Percentiles rank a stretch among this genome's conserved stretches.
Conservation (phyloP, 2,797 vertebrate species). For the Sebastes aleutianus region DNA sequence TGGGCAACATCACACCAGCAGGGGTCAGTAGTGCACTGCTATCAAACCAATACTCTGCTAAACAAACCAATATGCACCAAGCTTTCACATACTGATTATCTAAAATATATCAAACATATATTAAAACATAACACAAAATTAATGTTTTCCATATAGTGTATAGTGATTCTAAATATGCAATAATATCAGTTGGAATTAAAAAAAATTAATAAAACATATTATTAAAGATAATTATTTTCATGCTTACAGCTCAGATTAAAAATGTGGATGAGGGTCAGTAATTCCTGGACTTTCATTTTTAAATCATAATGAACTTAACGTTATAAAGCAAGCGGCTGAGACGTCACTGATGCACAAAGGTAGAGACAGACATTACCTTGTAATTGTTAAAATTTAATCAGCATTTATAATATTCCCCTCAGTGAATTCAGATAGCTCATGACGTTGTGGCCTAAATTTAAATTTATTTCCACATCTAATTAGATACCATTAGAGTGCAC, state of each 20-base stretch:
- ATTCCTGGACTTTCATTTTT: conserved; percentile 39
- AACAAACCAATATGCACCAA: conserved; percentile 9
- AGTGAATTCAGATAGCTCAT: conserved; percentile 48
- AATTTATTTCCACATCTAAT: conserved; percentile 46
- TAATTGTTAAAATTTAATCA: conserved; percentile 69
- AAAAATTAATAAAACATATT: background rate
- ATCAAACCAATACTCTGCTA: background rate
- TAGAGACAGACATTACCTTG: conserved; percentile 38
- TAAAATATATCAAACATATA: background rate
- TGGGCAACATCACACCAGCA: conserved; percentile 52
- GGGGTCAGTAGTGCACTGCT: conserved; percentile 76
- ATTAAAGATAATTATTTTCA: conserved; percentile 37
- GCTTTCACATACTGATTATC: conserved; percentile 5
- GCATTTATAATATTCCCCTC: conserved; percentile 56
- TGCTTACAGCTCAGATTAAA: conserved; percentile 33
- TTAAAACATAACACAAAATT: background rate
- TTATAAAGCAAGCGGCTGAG: conserved; percentile 18
- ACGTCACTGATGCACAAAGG: conserved; percentile 51
- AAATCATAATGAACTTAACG: conserved; percentile 55
- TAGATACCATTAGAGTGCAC: conserved; percentile 29
- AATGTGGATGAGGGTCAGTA: conserved; percentile 42
- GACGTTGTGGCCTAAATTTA: conserved; percentile 48
- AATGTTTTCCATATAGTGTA: background rate
- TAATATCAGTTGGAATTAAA: background rate
- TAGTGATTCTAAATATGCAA: background rate